Base-by-base conservation (phyloP, 2,797 vertebrate genomes). In the Myoxocephalus aenaeus region DNA sequence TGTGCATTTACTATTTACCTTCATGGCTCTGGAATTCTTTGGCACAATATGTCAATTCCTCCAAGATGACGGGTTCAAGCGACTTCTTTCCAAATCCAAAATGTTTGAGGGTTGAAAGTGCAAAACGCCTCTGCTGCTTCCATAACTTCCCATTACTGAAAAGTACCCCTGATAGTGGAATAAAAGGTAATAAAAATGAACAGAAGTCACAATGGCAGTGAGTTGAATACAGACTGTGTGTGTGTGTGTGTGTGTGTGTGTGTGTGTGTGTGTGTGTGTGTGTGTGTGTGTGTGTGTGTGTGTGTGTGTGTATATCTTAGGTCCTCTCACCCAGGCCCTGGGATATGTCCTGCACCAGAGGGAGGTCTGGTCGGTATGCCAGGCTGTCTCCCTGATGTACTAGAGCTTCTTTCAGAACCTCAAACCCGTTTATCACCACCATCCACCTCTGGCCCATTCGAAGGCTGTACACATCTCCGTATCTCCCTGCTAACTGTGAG, bases 71-170 rank as follows among this genome's bases (percentile, higher is more conserved):
- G 36, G 85, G 67, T 82, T 94, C 91, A 3, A 92, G 68, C 7
- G 82, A 90, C 27, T 75, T 88, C 57, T 87, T 93, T 1, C 92
- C 95, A 73, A 94, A 25, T 7, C 93, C 89, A 32, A 94, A 94
- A 53, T 90, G 87, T 65, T 77, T 92, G 10, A 95, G 86, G 0
- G 89, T 92, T 7, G 85, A 88, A 27, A 95, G 66, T 3, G 89
- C 84, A 80, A 95, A 96, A n/a, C 82, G 90, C 14, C 90, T 90
- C 57, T 94, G 92, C 3, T 92, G 86, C 61, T 27, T 87, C 95
- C 93, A 94, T 14, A 38, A 63, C 10, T 67, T 68, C 0, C 93
- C 87, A 11, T 81, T 93, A 42, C 82, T 92, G 40, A 84, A 67
- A 57, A 86, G 14, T 27, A 94, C 29, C 40, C 94, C 94, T 94